These are phyloP conservation scores for Monarcha castaneiventris DNA, from an alignment of 2,113 vertebrate species.

Conservation along the genomic window DNA sequence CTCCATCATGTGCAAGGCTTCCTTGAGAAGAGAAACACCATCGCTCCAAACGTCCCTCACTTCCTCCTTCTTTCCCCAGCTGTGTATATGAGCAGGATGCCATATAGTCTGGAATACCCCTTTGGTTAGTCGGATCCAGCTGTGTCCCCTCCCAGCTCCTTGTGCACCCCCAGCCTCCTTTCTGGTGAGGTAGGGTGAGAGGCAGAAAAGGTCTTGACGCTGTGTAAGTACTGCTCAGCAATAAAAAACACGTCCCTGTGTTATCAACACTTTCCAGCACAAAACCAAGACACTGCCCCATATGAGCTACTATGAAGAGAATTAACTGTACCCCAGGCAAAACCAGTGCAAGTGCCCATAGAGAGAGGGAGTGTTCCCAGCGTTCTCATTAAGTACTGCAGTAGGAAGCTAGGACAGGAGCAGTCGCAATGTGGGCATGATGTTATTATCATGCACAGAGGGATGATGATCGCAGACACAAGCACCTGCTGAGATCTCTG, in stretches of 20 bases:
- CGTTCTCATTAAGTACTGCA: background rate
- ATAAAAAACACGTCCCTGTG: background rate
- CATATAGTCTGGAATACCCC: no score
- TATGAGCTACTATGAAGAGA: background rate
- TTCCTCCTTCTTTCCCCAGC: background rate
- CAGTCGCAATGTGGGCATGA: background rate
- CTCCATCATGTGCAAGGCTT: fast-evolving
- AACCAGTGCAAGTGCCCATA: background rate
- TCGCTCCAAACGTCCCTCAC: fast-evolving
- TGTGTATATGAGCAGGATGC: background rate
- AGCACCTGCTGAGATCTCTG: background rate
- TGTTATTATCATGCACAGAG: fast-evolving
- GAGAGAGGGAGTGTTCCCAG: background rate
- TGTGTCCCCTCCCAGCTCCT: background rate
- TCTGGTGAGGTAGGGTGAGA: background rate
- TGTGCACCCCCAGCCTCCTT: background rate
- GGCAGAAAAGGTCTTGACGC: background rate
- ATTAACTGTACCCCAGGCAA: background rate
- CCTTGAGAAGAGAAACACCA: background rate
- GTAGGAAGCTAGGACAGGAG: background rate
- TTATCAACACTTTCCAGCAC: background rate
- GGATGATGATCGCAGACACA: background rate
- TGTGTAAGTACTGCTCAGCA: background rate
- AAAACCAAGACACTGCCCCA: background rate
- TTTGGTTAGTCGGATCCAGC: background rate